Evolutionary conservation across 2,113 vertebrate species (phyloP).

Genomic region (Galeopterus variegatus): DNA sequence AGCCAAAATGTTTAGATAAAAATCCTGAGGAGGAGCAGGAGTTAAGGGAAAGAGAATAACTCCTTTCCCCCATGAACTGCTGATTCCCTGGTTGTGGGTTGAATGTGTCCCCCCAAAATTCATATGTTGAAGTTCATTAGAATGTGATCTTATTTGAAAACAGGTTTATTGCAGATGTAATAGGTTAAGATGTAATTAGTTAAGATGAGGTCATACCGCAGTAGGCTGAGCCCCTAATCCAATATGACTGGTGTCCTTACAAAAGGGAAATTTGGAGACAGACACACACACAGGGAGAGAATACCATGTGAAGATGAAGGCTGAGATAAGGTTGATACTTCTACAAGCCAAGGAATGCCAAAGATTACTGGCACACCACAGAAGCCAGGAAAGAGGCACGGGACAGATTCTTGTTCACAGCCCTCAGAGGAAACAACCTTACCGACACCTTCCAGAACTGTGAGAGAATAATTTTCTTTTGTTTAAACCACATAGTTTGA

Average conservation of each 20-base stretch:
- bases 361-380: background rate
- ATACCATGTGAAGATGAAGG: background rate
- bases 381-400: background rate
- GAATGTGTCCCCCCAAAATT: background rate
- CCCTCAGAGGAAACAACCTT: background rate
- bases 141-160: conserved; percentile 13
- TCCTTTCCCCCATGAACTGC: background rate
- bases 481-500: background rate
- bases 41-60: background rate
- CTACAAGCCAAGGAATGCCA: background rate
- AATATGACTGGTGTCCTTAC: background rate
- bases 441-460: background rate
- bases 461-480: background rate
- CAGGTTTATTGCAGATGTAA: background rate
- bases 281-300: background rate
- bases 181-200: background rate
- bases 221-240: background rate
- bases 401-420: background rate
- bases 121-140: background rate
- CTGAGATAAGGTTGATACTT: background rate
- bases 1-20: background rate
- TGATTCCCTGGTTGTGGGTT: background rate
- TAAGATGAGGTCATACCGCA: background rate
- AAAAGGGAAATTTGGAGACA: background rate
- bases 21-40: background rate